Evolutionary conservation across 2,888 invertebrate species (phyloP).

Genomic region (Platycnemis pennipes): DNA sequence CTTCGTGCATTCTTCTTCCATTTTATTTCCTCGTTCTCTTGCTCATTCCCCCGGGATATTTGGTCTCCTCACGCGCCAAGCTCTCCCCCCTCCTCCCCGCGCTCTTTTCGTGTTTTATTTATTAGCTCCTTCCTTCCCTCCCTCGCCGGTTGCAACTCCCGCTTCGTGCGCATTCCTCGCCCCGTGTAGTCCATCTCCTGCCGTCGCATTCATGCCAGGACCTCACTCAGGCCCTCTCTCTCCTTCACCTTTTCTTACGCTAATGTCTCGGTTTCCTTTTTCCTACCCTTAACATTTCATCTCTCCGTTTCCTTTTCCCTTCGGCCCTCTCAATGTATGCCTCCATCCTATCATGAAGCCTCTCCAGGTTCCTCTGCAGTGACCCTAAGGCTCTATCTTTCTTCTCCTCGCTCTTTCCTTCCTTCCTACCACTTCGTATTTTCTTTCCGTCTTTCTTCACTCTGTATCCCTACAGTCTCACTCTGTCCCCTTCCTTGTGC

Average conservation of each 20-base stretch:
- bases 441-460: background rate
- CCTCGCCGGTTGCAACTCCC: background rate
- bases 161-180: background rate
- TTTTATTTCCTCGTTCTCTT: background rate
- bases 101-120: background rate
- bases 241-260: background rate
- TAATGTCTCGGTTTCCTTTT: slow-evolving; percentile 25
- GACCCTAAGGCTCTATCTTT: background rate
- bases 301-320: background rate
- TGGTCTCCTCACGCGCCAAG: background rate
- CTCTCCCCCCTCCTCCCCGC: background rate
- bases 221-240: background rate
- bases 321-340: background rate
- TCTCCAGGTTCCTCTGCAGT: background rate
- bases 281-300: background rate
- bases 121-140: background rate
- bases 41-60: background rate
- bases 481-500: background rate
- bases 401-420: background rate
- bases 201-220: background rate
- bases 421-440: background rate
- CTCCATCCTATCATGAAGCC: background rate
- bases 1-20: background rate
- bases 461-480: background rate
- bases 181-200: background rate